Percentiles rank a stretch among this genome's conserved stretches.
These are phyloP conservation scores for Pelochelys cantorii DNA, from an alignment of 2,797 vertebrate genomes.

Conservation along the genomic window DNA sequence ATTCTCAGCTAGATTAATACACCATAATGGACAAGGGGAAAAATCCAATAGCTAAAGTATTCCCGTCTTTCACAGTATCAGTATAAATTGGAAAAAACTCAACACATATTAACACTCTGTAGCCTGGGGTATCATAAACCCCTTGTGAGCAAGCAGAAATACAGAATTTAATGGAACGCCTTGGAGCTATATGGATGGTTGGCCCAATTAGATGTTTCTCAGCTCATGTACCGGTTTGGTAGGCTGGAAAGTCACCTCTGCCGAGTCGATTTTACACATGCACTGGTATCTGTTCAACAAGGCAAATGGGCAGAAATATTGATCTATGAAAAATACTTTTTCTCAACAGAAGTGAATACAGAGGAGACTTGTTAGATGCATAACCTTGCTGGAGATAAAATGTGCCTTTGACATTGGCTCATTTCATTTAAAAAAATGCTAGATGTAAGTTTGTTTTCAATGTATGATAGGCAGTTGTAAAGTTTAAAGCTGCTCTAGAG, in stretches of 20 bases:
- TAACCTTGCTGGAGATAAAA: background rate
- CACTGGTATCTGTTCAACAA: constrained; percentile 37
- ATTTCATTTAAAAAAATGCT: background rate
- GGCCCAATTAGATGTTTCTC: background rate
- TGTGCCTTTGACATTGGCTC: background rate
- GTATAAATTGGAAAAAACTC: constrained; percentile 27
- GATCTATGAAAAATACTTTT: constrained; percentile 26
- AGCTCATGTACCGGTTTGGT: background rate
- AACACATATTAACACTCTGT: background rate
- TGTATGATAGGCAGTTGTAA: background rate
- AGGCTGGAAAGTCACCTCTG: background rate
- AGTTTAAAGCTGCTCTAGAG: background rate
- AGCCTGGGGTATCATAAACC: background rate
- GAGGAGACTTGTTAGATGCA: background rate
- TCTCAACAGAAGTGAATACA: constrained; percentile 10
- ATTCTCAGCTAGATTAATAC: constrained; percentile 30
- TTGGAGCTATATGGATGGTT: background rate
- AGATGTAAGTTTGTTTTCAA: constrained; percentile 14
- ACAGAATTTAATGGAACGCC: background rate
- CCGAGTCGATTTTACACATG: background rate
- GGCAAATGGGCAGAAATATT: constrained; percentile 21
- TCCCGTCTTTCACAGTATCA: background rate
- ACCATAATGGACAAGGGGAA: background rate
- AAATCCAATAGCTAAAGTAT: constrained; percentile 25
- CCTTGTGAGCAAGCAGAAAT: background rate